phyloP scores from a whole-genome alignment of 1,140 invertebrate species.

The Andricus grossulariae region DNA sequence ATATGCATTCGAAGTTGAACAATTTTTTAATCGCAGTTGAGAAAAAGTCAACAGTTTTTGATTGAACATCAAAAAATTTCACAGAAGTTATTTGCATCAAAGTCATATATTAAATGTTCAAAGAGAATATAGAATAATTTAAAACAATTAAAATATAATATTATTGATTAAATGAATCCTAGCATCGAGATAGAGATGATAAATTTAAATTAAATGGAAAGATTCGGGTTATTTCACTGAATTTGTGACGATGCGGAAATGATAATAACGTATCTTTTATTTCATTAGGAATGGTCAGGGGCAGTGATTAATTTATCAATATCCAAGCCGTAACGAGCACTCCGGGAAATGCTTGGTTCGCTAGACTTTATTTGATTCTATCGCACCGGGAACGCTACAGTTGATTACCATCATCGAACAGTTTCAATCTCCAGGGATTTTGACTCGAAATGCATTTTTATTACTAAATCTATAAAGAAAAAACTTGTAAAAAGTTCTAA shows the following conservation, averaged over 20 bases:
- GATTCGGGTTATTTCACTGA: not conserved
- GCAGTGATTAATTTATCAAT: slow-evolving; percentile 32
- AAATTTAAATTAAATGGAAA: not conserved
- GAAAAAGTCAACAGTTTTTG: too few species aligned
- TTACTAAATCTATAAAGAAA: not conserved
- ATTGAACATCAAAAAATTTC: too few species aligned
- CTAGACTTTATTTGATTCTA: slow-evolving; percentile 23
- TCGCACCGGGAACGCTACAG: slow-evolving; percentile 9
- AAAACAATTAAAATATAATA: too few species aligned
- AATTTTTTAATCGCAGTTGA: too few species aligned
- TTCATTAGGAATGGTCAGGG: slow-evolving; percentile 27
- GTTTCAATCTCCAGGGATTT: slow-evolving; percentile 18
- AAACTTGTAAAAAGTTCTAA: not conserved
- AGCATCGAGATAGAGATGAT: too few species aligned
- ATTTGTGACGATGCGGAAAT: not conserved
- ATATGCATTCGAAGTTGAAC: too few species aligned
- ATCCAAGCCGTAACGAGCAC: slow-evolving; percentile 22
- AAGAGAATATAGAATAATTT: too few species aligned
- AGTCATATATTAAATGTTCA: too few species aligned
- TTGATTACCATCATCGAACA: slow-evolving; percentile 23
- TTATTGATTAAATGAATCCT: too few species aligned
- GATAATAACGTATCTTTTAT: slow-evolving; percentile 13
- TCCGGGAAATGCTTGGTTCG: slow-evolving; percentile 23
- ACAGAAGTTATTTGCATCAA: too few species aligned
- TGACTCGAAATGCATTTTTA: slow-evolving; percentile 5